phyloP scores from a whole-genome alignment of 2,797 vertebrate species.

The Poliocrania exsul region DNA sequence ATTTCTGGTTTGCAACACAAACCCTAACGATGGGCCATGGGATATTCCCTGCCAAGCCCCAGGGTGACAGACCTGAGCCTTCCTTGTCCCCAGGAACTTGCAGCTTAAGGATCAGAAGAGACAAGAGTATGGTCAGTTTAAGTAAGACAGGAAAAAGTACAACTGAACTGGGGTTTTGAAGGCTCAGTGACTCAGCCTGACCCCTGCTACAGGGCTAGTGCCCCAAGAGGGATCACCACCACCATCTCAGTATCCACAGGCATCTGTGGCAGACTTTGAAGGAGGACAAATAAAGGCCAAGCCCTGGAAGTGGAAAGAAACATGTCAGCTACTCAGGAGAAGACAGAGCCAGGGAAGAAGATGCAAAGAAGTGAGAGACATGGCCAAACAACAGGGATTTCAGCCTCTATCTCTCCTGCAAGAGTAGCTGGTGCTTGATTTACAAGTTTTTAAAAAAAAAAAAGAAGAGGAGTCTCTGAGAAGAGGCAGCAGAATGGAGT shows the following conservation, averaged over 20 bases:
- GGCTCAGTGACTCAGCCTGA: background rate
- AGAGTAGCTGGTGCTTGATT: background rate
- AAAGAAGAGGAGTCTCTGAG: background rate
- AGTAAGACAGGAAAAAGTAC: background rate
- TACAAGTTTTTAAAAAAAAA: background rate
- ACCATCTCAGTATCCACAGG: background rate
- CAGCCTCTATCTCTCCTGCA: background rate
- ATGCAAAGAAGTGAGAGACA: background rate
- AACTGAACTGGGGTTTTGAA: background rate
- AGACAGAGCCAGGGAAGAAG: background rate
- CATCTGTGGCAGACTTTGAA: background rate
- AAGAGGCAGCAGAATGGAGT: background rate
- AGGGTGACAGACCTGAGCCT: background rate
- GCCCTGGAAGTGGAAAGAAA: background rate
- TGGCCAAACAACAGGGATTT: background rate
- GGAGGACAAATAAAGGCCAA: background rate
- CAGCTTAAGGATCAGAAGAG: background rate
- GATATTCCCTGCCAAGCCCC: background rate
- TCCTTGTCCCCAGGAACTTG: background rate
- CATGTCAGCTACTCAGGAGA: background rate
- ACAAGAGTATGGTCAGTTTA: background rate
- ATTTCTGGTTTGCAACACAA: background rate
- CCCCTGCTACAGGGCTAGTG: background rate
- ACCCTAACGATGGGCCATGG: background rate
- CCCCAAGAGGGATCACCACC: background rate